These are phyloP conservation scores for Montipora capitata DNA, from an alignment of 92 coral and sea anemone genomes.

Conservation along the genomic window DNA sequence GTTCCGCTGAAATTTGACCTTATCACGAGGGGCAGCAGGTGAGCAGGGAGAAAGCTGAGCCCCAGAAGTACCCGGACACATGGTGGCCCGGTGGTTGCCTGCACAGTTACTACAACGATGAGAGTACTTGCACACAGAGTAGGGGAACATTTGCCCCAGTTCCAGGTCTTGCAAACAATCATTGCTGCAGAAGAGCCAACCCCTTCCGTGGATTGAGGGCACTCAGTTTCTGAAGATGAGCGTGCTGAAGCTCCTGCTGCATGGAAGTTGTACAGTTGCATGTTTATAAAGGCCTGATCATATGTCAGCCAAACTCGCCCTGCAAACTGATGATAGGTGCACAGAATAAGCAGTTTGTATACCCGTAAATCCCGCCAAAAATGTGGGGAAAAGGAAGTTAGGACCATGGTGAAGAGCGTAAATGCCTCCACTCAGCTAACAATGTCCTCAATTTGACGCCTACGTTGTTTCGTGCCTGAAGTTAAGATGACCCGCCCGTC, in stretches of 20 bases:
- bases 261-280: constrained; percentile 13
- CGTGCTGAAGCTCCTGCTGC: constrained; percentile 18
- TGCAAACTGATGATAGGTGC: constrained; percentile 20
- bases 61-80: not conserved
- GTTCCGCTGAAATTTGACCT: too few species aligned
- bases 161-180: constrained; percentile 48
- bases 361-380: not conserved
- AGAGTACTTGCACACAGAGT: not conserved
- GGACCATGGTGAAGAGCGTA: constrained; percentile 1
- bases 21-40: too few species aligned
- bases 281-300: constrained; percentile 14
- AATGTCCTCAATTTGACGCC: not conserved
- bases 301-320: constrained; percentile 2
- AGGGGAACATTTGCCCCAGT: constrained; percentile 1
- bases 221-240: not conserved
- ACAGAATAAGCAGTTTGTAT: constrained; percentile 24
- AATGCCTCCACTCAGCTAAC: constrained; percentile 45
- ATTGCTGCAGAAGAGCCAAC: not conserved
- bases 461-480: not conserved
- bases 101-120: constrained; percentile 27
- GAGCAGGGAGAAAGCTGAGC: too few species aligned
- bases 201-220: not conserved
- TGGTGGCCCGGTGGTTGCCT: not conserved
- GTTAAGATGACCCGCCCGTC: constrained; percentile 48
- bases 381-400: not conserved